phyloP scores from a whole-genome alignment of 2,113 vertebrate genomes.

The Esox niger region DNA sequence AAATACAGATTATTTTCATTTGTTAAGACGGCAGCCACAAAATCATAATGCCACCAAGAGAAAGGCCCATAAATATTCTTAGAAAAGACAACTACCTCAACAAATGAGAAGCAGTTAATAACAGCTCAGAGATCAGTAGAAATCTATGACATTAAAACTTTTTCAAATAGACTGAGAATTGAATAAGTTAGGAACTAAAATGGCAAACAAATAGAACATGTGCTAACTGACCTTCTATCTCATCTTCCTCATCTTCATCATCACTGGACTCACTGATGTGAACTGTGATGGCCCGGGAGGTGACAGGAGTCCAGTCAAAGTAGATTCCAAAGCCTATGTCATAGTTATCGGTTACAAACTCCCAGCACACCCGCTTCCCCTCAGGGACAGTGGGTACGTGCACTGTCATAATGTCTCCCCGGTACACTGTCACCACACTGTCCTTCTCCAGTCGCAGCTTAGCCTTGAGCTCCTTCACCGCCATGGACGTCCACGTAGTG shows the following conservation, averaged over 20 bases:
- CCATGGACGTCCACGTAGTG: slow-evolving; percentile 85
- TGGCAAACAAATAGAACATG: background rate
- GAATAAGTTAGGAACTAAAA: background rate
- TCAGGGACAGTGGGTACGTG: slow-evolving; percentile 91
- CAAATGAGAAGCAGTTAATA: background rate
- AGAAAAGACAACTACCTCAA: no score
- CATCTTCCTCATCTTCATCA: slow-evolving; percentile 95
- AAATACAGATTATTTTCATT: no score
- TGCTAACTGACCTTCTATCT: slow-evolving; percentile 80
- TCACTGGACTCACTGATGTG: slow-evolving; percentile 98
- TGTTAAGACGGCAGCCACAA: no score
- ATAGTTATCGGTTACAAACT: slow-evolving; percentile 94
- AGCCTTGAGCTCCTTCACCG: slow-evolving; percentile 89
- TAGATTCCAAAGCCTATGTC: slow-evolving; percentile 98
- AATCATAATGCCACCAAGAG: no score
- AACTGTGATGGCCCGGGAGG: slow-evolving; percentile 90
- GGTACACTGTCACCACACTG: slow-evolving; percentile 86
- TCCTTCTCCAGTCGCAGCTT: slow-evolving; percentile 88
- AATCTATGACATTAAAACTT: no score
- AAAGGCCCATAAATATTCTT: no score
- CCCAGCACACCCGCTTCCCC: slow-evolving; percentile 93
- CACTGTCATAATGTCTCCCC: slow-evolving; percentile 94
- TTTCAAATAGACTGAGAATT: background rate
- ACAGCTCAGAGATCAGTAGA: background rate
- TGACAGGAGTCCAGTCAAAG: slow-evolving; percentile 94